phyloP scores from a whole-genome alignment of 1,140 invertebrate species.

The Ridgeia piscesae region DNA sequence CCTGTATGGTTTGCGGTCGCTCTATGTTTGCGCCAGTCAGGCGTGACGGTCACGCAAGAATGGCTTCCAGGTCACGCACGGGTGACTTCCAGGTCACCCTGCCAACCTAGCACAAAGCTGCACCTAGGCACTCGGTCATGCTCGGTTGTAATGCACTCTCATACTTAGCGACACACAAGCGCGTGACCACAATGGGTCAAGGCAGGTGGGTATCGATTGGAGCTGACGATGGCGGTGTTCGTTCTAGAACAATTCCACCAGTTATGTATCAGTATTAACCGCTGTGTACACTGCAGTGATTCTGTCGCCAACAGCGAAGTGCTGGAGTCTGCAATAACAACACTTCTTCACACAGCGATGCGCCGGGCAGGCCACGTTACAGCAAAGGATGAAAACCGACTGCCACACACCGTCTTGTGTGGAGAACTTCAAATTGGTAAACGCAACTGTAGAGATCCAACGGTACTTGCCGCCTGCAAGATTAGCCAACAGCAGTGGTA shows the following conservation, averaged over 20 bases:
- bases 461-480: no score
- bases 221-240: not conserved
- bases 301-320: no score
- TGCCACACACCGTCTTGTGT: no score
- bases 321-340: no score
- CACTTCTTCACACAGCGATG: no score
- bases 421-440: no score
- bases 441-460: no score
- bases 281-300: no score
- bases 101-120: not conserved
- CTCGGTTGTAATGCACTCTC: not conserved
- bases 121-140: not conserved
- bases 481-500: no score
- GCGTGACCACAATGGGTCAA: not conserved
- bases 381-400: no score
- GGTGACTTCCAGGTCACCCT: not conserved
- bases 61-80: not conserved
- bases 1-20: not conserved
- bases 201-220: not conserved
- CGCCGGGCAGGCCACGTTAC: no score
- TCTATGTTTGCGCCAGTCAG: not conserved
- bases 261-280: no score
- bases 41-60: not conserved
- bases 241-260: not conserved
- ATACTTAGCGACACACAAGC: not conserved